Evolutionary conservation across 2,888 invertebrate genomes (phyloP), one percentile per base, ranked within the genome.

Genomic region (Drosophila borealis): DNA sequence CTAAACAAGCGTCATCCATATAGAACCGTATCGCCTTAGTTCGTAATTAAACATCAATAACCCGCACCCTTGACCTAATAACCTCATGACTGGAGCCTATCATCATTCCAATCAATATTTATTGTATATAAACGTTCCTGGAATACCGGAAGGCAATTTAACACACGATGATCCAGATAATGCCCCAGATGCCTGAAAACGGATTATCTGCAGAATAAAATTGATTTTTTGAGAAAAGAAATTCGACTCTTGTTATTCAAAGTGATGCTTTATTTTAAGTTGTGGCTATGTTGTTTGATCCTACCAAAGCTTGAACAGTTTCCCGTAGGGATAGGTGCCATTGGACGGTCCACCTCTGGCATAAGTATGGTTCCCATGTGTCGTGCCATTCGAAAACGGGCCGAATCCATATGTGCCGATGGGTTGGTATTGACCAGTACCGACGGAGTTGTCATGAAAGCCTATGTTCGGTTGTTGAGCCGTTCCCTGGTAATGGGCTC

Each of bases 81-180:
- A 64, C 60, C 41, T 63, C 74, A 64, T 69, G 57, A 46, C 29
- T 70, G 85, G 85, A 77, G 69, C 62, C 61, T 61, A 71, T 72
- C 88, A 84, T 85, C 77, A 80, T 71, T 29, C 29, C 29, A 29
- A 62, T 63, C 59, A 56, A 53, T 70, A 78, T 76, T 56, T 66
- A 63, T 60, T 59, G 72, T 61, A 59, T 49, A 44, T 44, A 41
- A 50, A 44, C 46, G 66, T 82, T 85, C 80, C 88, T 85, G 88
- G 84, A 88, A 88, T 84, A 84, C 84, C 84, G 86, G 86, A 88
- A 81, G 68, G 50, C 64, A 42, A 69, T 66, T 59, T 62, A 71
- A 61, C 36, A 74, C 78, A 74, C 78, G 86, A 85, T 85, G 80
- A 71, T 80, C 71, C 63, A 70, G 76, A 78, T 76, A 69, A 78